Conservation (phyloP, 1,140 invertebrate genomes). For the Gyrodactylus bullatarudis region DNA sequence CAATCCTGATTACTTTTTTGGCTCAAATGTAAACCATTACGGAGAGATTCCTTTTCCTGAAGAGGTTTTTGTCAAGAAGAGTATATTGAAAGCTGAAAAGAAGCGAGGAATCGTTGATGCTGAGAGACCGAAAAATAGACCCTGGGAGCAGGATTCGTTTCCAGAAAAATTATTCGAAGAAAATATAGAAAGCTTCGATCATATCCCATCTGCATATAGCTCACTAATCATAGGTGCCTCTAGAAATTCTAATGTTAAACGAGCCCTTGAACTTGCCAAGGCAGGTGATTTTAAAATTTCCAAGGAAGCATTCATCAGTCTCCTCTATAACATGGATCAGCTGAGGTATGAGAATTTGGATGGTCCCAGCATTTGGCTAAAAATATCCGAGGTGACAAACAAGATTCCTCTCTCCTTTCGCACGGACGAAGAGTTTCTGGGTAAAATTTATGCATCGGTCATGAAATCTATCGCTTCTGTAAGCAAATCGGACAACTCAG, state of each 20-base stretch:
- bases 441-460: background rate
- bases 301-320: background rate
- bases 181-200: background rate
- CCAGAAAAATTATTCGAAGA: background rate
- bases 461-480: background rate
- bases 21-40: background rate
- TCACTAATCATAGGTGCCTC: background rate
- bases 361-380: background rate
- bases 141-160: background rate
- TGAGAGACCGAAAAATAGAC: background rate
- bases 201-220: background rate
- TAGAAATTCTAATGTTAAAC: background rate
- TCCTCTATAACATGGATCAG: background rate
- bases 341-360: background rate
- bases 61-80: background rate
- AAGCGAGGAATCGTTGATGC: background rate
- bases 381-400: background rate
- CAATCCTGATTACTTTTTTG: background rate
- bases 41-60: background rate
- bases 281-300: background rate
- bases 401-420: background rate
- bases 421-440: background rate
- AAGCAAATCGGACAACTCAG: background rate
- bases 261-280: background rate
- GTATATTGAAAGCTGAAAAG: background rate